These are phyloP conservation scores for Pangasianodon gigas DNA, from an alignment of 2,113 vertebrate genomes.

Conservation along the genomic window DNA sequence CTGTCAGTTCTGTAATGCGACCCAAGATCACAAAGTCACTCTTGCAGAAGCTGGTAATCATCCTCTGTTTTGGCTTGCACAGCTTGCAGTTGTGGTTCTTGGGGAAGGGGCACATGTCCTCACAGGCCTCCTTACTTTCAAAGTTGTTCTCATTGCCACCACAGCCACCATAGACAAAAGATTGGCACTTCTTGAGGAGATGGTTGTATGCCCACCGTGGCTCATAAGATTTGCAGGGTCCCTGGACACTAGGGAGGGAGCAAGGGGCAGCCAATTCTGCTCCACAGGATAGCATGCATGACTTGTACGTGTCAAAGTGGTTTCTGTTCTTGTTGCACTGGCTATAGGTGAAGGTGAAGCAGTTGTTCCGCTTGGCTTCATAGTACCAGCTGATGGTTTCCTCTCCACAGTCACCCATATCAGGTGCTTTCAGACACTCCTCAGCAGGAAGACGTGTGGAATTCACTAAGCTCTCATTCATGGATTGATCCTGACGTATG, in stretches of 20 bases:
- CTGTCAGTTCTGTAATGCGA: conserved; percentile 84
- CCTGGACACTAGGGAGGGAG: conserved; percentile 87
- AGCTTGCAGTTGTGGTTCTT: conserved; percentile 86
- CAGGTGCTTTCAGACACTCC: conserved; percentile 89
- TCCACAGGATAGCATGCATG: conserved; percentile 88
- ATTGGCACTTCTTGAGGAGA: conserved; percentile 86
- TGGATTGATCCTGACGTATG: conserved; percentile 72
- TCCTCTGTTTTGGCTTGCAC: conserved; percentile 89
- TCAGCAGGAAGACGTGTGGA: conserved; percentile 80
- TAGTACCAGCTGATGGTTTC: conserved; percentile 94
- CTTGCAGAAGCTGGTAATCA: conserved; percentile 93
- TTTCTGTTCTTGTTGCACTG: conserved; percentile 91
- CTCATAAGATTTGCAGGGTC: conserved; percentile 90
- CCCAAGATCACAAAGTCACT: conserved; percentile 95
- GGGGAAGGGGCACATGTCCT: conserved; percentile 91
- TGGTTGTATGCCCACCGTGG: conserved; percentile 94
- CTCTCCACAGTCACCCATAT: conserved; percentile 87
- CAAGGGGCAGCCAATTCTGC: conserved; percentile 84
- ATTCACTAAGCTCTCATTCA: conserved; percentile 62
- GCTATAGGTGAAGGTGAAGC: conserved; percentile 91
- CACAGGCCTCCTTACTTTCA: conserved; percentile 89
- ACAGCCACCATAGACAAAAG: conserved; percentile 92
- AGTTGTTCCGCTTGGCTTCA: conserved; percentile 92
- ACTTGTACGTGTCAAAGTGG: conserved; percentile 89
- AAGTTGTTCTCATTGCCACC: conserved; percentile 97